These are phyloP conservation scores for Lipophrys pholis DNA, from an alignment of 2,113 vertebrate species.

Conservation along the genomic window DNA sequence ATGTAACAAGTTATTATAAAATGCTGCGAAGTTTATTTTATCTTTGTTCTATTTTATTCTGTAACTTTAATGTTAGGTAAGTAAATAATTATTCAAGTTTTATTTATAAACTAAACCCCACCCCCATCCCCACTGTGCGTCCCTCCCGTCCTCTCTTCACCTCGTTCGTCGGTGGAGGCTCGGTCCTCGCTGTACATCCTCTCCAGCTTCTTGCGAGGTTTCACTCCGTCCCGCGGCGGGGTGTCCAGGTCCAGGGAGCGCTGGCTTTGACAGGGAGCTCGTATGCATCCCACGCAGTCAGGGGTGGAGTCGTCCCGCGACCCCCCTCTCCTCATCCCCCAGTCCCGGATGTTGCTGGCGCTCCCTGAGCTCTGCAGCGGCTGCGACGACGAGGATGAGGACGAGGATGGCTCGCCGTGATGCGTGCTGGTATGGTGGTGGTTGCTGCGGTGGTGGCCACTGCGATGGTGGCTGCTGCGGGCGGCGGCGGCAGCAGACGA, in stretches of 20 bases:
- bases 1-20: too few relatives aligned
- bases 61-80: too few relatives aligned
- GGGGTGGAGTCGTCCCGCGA: slow-evolving; percentile 88
- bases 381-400: slow-evolving; percentile 74
- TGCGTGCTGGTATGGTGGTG: slow-evolving; percentile 72
- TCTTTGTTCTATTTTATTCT: too few relatives aligned
- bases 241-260: slow-evolving; percentile 90
- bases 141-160: slow-evolving; percentile 44
- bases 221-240: slow-evolving; percentile 78
- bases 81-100: too few relatives aligned
- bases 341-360: slow-evolving; percentile 82
- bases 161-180: slow-evolving; percentile 84
- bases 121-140: too few relatives aligned
- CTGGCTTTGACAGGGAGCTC: slow-evolving; percentile 85
- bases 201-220: slow-evolving; percentile 91
- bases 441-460: slow-evolving; percentile 83
- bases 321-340: slow-evolving; percentile 83
- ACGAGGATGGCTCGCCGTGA: slow-evolving; percentile 25
- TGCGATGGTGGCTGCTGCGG: slow-evolving; percentile 67
- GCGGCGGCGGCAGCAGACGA: slow-evolving; percentile 26
- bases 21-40: too few relatives aligned
- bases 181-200: slow-evolving; percentile 94
- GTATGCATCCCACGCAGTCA: slow-evolving; percentile 87
- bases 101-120: too few relatives aligned
- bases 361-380: slow-evolving; percentile 85